phyloP scores from a whole-genome alignment of 2,888 invertebrate species.

The Orchestes rusci region DNA sequence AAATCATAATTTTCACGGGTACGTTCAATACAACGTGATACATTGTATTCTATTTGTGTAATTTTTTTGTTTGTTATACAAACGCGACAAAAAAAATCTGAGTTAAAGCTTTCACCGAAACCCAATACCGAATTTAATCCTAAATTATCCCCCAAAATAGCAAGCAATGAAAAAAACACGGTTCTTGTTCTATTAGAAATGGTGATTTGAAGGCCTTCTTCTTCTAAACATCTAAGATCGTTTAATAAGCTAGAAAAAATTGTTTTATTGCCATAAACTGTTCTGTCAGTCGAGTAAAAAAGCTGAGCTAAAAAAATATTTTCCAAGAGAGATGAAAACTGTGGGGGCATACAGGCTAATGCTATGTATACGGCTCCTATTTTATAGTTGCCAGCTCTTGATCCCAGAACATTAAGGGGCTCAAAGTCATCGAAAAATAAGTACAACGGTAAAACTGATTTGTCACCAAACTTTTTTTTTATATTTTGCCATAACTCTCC shows the following conservation, averaged over 20 bases:
- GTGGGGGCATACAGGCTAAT: conserved; percentile 14
- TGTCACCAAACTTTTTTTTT: too few species aligned
- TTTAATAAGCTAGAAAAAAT: conserved; percentile 9
- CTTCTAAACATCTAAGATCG: conserved; percentile 11
- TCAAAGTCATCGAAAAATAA: too few species aligned
- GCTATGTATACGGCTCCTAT: conserved; percentile 15
- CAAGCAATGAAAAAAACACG: conserved; percentile 9
- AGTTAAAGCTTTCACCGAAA: too few species aligned
- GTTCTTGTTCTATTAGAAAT: neutral
- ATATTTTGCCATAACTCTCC: too few species aligned
- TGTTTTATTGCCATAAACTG: conserved; percentile 4
- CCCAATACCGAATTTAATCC: conserved; percentile 10
- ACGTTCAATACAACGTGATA: too few species aligned
- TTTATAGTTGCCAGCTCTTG: conserved; percentile 12
- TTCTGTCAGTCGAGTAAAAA: too few species aligned
- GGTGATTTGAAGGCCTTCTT: conserved; percentile 5
- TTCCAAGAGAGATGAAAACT: conserved; percentile 8
- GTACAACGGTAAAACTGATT: too few species aligned
- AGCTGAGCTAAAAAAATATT: conserved; percentile 18
- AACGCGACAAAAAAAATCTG: too few species aligned
- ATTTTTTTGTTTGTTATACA: conserved; percentile 2
- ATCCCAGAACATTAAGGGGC: too few species aligned
- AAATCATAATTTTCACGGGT: conserved; percentile 1
- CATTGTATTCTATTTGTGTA: too few species aligned
- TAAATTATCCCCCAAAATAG: too few species aligned